Evolutionary conservation across 2,113 vertebrate genomes (phyloP).

Genomic region (Rutilus rutilus): DNA sequence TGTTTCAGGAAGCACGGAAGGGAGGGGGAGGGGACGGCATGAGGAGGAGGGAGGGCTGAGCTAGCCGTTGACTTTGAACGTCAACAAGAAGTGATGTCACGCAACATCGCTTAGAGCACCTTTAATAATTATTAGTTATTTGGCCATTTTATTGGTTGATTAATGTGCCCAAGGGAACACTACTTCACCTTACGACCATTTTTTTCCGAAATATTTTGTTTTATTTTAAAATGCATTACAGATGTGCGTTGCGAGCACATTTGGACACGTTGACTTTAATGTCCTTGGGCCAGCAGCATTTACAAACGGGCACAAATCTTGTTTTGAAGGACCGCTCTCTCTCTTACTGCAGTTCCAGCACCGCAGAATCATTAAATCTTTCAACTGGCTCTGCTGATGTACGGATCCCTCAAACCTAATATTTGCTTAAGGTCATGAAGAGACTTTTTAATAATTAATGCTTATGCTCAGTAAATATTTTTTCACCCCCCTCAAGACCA

Average conservation of each 20-base stretch:
- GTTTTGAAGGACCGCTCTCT: neutral
- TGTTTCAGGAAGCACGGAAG: too few species aligned
- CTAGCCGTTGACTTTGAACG: too few species aligned
- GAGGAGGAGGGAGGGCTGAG: too few species aligned
- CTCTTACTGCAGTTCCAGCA: slow-evolving; percentile 2
- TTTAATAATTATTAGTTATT: neutral
- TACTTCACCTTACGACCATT: neutral
- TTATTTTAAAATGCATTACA: neutral
- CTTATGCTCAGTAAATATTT: slow-evolving; percentile 9
- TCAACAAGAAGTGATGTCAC: too few species aligned
- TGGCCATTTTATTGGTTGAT: neutral
- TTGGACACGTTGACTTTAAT: neutral
- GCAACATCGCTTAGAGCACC: too few species aligned
- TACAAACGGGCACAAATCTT: neutral
- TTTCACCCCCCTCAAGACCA: neutral
- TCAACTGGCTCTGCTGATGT: neutral
- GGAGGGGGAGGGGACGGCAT: too few species aligned
- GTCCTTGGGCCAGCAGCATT: neutral
- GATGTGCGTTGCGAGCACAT: neutral
- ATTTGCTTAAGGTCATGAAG: slow-evolving; percentile 4
- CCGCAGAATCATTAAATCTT: neutral
- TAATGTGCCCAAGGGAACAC: neutral
- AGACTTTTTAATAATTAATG: slow-evolving; percentile 26
- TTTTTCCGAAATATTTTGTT: neutral
- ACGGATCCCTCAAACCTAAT: neutral